These are phyloP conservation scores for Macrocentrus cingulum DNA, from an alignment of 1,140 invertebrate genomes.

Conservation along the genomic window DNA sequence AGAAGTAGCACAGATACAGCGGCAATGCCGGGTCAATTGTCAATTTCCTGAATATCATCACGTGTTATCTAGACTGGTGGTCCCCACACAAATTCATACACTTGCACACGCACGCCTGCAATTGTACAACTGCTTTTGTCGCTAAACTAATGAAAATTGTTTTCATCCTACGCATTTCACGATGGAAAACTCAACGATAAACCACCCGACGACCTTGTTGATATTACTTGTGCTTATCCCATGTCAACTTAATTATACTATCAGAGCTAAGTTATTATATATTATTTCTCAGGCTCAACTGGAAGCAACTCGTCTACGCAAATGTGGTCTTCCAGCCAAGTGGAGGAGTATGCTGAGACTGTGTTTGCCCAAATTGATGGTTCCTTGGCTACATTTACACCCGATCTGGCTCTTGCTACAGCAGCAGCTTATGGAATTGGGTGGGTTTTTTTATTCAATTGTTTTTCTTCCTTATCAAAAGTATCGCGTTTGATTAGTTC, in stretches of 20 bases:
- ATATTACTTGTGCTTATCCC: slow-evolving; percentile 3
- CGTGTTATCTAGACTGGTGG: slow-evolving; percentile 4
- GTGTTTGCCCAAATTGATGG: slow-evolving; percentile 78
- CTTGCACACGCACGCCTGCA: neutral
- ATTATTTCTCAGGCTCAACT: slow-evolving; percentile 39
- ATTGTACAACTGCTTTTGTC: slow-evolving; percentile 9
- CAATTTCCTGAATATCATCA: slow-evolving; percentile 36
- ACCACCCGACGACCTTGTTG: slow-evolving; percentile 14
- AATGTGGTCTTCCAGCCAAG: slow-evolving; percentile 51
- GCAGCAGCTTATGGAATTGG: slow-evolving; percentile 73
- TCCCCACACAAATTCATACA: slow-evolving; percentile 9
- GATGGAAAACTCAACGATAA: neutral
- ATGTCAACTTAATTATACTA: too few species aligned
- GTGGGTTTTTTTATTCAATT: slow-evolving; percentile 50
- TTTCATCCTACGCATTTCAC: slow-evolving; percentile 24
- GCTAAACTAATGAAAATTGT: slow-evolving; percentile 35
- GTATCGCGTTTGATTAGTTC: too few species aligned
- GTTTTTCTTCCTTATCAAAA: too few species aligned
- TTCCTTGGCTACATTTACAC: slow-evolving; percentile 71
- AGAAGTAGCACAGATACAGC: neutral
- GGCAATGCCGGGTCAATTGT: slow-evolving; percentile 32
- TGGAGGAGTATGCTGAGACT: slow-evolving; percentile 70
- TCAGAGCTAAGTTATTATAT: neutral
- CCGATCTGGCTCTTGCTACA: slow-evolving; percentile 67
- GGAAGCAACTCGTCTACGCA: slow-evolving; percentile 51